phyloP scores from a whole-genome alignment of 1,140 invertebrate species.

The Pristionchus pacificus region DNA sequence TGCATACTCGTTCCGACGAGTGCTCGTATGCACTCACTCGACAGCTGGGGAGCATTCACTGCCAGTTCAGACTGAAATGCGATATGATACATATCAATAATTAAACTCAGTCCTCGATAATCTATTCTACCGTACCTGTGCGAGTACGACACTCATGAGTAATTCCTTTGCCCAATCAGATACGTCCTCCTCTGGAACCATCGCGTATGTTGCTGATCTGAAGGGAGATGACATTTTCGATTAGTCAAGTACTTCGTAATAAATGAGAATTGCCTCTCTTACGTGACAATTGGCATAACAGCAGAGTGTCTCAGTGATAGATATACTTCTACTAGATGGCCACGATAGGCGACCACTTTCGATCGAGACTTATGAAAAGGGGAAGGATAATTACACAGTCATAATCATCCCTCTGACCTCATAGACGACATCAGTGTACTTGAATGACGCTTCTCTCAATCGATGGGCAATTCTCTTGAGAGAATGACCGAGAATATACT shows the following conservation, averaged over 20 bases:
- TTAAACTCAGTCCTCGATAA: too few relatives aligned
- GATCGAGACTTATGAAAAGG: constrained; percentile 38
- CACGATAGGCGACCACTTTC: constrained; percentile 37
- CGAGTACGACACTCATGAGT: constrained; percentile 50
- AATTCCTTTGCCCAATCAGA: constrained; percentile 55
- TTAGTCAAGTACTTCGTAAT: too few relatives aligned
- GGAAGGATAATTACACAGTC: too few relatives aligned
- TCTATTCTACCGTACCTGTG: too few relatives aligned
- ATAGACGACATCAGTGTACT: constrained; percentile 49
- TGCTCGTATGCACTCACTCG: constrained; percentile 15
- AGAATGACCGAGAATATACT: constrained; percentile 47
- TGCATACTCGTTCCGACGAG: background rate
- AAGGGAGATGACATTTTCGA: too few relatives aligned
- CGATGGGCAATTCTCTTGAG: constrained; percentile 46
- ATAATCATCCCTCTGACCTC: too few relatives aligned
- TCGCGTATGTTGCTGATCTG: constrained; percentile 34
- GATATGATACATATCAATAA: background rate
- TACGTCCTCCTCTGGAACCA: constrained; percentile 39
- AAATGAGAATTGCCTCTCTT: too few relatives aligned
- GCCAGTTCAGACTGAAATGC: constrained; percentile 36
- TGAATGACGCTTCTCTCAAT: constrained; percentile 49
- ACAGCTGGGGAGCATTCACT: constrained; percentile 44
- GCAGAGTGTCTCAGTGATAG: too few relatives aligned
- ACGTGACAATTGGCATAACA: too few relatives aligned
- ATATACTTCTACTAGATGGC: constrained; percentile 38